Conservation (phyloP, 2,797 vertebrate species). For the Oophaga sylvatica region DNA sequence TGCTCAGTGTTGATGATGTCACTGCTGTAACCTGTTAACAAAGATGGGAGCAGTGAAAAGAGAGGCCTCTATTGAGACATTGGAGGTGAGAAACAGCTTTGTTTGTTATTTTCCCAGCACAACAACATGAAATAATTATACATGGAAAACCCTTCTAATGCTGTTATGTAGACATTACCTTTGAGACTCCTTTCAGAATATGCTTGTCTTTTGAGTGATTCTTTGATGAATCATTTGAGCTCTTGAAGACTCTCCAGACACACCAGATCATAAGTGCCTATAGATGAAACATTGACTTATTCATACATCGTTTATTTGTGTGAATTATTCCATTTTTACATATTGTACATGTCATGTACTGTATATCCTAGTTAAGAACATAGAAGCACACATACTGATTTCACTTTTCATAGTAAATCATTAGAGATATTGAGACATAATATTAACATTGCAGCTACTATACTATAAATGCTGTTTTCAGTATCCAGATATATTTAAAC, state of each 20-base stretch:
- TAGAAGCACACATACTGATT: neutral
- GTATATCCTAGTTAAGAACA: neutral
- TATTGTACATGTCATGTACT: neutral
- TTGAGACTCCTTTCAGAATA: conserved; percentile 52
- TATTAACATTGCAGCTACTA: neutral
- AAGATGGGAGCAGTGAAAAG: too few relatives aligned
- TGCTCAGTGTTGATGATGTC: too few relatives aligned
- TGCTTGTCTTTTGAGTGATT: conserved; percentile 1
- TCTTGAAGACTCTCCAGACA: conserved; percentile 71
- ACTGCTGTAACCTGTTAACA: too few relatives aligned
- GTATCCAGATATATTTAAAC: neutral
- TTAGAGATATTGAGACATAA: neutral
- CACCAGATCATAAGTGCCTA: conserved; percentile 77
- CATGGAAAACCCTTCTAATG: too few relatives aligned
- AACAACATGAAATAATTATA: too few relatives aligned
- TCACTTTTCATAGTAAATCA: neutral
- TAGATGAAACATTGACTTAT: conserved; percentile 13
- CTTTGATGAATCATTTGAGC: conserved; percentile 66
- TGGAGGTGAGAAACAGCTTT: too few relatives aligned
- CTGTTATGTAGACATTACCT: conserved; percentile 65
- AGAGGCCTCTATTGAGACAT: too few relatives aligned
- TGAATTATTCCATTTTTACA: neutral
- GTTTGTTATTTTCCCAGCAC: too few relatives aligned
- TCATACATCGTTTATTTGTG: neutral
- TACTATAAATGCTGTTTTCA: neutral